phyloP scores from a whole-genome alignment of 2,113 vertebrate genomes.

The Albula goreensis region DNA sequence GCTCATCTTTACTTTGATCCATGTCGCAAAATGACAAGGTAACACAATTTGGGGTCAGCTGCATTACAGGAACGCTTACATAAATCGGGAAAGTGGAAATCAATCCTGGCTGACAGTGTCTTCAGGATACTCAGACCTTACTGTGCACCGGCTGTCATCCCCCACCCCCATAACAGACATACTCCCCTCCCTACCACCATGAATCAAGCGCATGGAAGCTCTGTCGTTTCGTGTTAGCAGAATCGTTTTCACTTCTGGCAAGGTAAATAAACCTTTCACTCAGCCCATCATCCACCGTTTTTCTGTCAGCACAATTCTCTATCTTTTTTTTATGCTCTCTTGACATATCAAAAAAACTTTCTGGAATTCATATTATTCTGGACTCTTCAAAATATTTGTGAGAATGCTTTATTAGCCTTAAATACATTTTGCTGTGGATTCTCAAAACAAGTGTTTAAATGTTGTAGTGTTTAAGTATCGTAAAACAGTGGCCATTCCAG shows the following conservation, averaged over 20 bases:
- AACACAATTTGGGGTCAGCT: conserved; percentile 88
- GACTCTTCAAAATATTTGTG: neutral
- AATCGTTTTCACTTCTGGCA: conserved; percentile 73
- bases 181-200: conserved; percentile 38
- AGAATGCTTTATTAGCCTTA: neutral
- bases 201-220: conserved; percentile 76
- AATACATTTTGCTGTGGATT: neutral
- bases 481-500: too few species aligned
- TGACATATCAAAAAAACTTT: conserved; percentile 71
- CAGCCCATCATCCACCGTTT: conserved; percentile 60
- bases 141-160: conserved; percentile 77
- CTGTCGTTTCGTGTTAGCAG: conserved; percentile 79
- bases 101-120: conserved; percentile 96
- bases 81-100: conserved; percentile 85
- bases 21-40: conserved; percentile 94
- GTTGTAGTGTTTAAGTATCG: too few species aligned
- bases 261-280: conserved; percentile 67
- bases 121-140: conserved; percentile 90
- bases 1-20: conserved; percentile 88
- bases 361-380: conserved; percentile 14
- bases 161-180: conserved; percentile 35
- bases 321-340: conserved; percentile 57
- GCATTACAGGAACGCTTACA: conserved; percentile 90
- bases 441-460: neutral
- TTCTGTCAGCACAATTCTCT: conserved; percentile 70